A percentile compares a stretch with the other conserved stretches of the same genome.
Evolutionary conservation across 2,797 vertebrate species (phyloP).

Genomic region (Acipenser transmontanus): DNA sequence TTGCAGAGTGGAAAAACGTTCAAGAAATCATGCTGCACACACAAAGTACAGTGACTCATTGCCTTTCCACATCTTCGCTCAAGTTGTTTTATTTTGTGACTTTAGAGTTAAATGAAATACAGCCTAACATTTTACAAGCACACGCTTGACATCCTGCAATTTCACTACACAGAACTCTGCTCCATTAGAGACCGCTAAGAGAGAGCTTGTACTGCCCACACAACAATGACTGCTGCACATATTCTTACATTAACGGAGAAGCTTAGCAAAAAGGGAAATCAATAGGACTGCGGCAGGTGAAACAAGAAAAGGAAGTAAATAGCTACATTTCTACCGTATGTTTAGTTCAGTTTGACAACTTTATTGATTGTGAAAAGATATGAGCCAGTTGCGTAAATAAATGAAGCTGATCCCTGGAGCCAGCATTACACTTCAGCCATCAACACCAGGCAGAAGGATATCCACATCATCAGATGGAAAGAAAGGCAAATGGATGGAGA

Average conservation of each 20-base stretch:
- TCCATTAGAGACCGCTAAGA: neutral
- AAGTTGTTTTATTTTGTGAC: conserved; percentile 14
- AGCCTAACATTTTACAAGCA: neutral
- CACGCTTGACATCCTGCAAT: neutral
- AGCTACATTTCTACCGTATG: too few relatives aligned
- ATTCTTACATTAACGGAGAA: neutral
- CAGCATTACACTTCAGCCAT: too few relatives aligned
- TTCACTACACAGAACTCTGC: neutral
- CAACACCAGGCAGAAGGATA: too few relatives aligned
- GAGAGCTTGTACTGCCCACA: neutral
- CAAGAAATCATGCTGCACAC: neutral
- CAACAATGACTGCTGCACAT: neutral
- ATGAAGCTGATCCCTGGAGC: too few relatives aligned
- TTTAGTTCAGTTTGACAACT: too few relatives aligned
- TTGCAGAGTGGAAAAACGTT: conserved; percentile 2
- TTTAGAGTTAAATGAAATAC: conserved; percentile 5
- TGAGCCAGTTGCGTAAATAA: too few relatives aligned
- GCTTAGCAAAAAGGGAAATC: neutral
- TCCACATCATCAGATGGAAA: too few relatives aligned
- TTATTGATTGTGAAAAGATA: too few relatives aligned
- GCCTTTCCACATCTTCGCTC: neutral
- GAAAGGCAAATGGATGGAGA: too few relatives aligned
- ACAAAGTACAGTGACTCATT: neutral
- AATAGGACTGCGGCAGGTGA: neutral
- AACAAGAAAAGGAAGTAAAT: too few relatives aligned